Evolutionary conservation across 2,888 invertebrate genomes (phyloP).

Genomic region (Corbicula japonica): DNA sequence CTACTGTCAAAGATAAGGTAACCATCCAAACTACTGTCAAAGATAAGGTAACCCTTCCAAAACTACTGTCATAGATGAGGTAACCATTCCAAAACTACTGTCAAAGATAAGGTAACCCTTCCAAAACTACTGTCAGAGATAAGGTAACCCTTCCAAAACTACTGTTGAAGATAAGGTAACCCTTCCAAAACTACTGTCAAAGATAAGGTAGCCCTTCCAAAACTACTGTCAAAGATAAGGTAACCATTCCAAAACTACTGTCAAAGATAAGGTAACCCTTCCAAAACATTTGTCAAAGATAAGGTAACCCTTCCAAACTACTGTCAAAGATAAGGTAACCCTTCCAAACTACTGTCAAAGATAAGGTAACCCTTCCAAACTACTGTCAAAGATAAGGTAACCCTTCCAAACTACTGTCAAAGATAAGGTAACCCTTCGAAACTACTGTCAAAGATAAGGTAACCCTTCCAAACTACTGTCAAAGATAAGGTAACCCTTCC

Average conservation of each 20-base stretch:
- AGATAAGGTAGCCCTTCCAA: conserved; percentile 34
- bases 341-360: conserved; percentile 26
- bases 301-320: conserved; percentile 23
- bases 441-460: conserved; percentile 33
- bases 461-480: conserved; percentile 17
- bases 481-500: conserved; percentile 38
- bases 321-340: conserved; percentile 36
- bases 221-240: conserved; percentile 30
- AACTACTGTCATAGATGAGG: conserved; percentile 27
- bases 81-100: conserved; percentile 19
- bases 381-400: conserved; percentile 34
- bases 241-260: conserved; percentile 19
- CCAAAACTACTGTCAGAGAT: conserved; percentile 25
- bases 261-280: conserved; percentile 36
- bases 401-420: conserved; percentile 21
- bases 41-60: conserved; percentile 36
- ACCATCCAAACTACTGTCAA: conserved; percentile 23
- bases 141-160: conserved; percentile 25
- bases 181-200: conserved; percentile 24
- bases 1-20: conserved; percentile 35
- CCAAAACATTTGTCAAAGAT: conserved; percentile 28
- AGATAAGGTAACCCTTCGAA: conserved; percentile 31
- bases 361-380: conserved; percentile 29
- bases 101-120: conserved; percentile 36
- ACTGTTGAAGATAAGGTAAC: conserved; percentile 35